phyloP scores from a whole-genome alignment of 2,797 vertebrate species.

The Synaphobranchus kaupii region DNA sequence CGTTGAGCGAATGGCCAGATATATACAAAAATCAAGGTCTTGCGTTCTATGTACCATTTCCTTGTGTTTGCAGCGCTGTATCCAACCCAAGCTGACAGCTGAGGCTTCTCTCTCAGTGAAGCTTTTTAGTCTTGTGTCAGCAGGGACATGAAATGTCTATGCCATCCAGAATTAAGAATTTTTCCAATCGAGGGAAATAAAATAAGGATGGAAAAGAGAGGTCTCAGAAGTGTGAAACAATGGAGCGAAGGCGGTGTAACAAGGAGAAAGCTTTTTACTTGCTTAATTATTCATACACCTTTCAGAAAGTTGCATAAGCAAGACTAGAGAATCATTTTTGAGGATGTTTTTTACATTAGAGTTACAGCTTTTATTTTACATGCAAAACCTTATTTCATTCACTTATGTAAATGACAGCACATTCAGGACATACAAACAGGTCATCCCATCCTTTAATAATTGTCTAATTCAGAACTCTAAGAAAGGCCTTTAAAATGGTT shows the following conservation, averaged over 20 bases:
- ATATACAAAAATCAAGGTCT: background rate
- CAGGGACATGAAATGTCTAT: slow-evolving; percentile 30
- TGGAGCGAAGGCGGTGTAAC: background rate
- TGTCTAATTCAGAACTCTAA: background rate
- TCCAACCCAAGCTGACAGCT: slow-evolving; percentile 13
- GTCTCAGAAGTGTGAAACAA: background rate
- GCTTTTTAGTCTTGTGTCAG: background rate
- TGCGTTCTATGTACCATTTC: background rate
- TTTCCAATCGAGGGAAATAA: slow-evolving; percentile 10
- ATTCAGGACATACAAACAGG: background rate
- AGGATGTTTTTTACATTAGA: background rate
- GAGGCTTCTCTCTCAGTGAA: background rate
- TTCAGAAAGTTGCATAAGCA: background rate
- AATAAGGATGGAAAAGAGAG: background rate
- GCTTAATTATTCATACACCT: slow-evolving; percentile 6
- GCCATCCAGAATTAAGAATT: slow-evolving; percentile 7
- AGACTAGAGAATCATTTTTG: background rate
- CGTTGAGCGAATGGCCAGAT: background rate
- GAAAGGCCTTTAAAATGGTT: background rate
- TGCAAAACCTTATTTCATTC: background rate
- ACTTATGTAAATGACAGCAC: background rate
- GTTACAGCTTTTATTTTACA: background rate
- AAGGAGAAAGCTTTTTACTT: background rate
- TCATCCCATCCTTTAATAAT: background rate
- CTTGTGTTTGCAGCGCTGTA: background rate